Evolutionary conservation across 2,797 vertebrate genomes (phyloP).

Genomic region (Anguilla marmorata): DNA sequence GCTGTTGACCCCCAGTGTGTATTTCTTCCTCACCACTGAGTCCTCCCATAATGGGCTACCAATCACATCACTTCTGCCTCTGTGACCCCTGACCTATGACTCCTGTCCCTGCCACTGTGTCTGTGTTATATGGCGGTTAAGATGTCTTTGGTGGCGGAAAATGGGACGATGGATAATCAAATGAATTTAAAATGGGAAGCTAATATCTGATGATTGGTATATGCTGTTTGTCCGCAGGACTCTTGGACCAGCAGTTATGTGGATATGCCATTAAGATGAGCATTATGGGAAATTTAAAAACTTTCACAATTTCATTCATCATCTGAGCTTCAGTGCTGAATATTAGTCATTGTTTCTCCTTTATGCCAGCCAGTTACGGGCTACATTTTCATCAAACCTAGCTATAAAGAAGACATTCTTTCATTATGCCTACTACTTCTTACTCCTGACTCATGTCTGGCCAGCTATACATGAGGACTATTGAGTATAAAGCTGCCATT

Average conservation of each 20-base stretch:
- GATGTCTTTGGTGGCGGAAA: background rate
- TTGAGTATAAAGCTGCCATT: background rate
- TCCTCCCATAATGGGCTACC: background rate
- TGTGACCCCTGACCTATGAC: background rate
- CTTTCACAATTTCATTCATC: slow-evolving; percentile 8
- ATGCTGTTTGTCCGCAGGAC: background rate
- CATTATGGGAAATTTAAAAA: background rate
- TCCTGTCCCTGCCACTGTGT: background rate
- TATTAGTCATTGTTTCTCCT: background rate
- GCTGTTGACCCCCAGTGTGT: background rate
- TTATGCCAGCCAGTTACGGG: background rate
- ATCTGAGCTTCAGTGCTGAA: background rate
- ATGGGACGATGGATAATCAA: background rate
- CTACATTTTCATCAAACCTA: background rate
- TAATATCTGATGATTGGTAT: background rate
- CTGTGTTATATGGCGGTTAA: background rate
- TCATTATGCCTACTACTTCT: background rate
- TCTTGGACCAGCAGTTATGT: background rate
- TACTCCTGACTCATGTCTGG: background rate
- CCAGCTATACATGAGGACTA: background rate
- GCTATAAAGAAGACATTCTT: background rate
- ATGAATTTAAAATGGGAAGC: background rate
- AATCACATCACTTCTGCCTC: background rate
- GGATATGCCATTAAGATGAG: slow-evolving; percentile 3
- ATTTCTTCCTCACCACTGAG: background rate